Percentiles rank a stretch among this genome's conserved stretches.
These are phyloP conservation scores for Paedocypris sp. DNA, from an alignment of 2,113 vertebrate genomes.

Conservation along the genomic window DNA sequence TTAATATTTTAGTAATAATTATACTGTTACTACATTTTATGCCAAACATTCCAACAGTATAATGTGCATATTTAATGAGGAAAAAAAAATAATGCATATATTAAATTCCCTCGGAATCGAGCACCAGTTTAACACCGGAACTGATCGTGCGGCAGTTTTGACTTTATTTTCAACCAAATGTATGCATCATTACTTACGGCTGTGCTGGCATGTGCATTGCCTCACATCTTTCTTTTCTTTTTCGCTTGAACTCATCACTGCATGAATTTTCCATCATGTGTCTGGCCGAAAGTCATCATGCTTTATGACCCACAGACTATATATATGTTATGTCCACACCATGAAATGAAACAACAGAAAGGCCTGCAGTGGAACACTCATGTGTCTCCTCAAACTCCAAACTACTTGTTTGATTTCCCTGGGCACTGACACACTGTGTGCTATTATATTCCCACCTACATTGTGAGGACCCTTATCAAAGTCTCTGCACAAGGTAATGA, in stretches of 20 bases:
- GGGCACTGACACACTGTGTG: conserved; percentile 5
- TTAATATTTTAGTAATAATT: no score
- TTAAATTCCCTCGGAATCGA: background rate
- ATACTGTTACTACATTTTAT: background rate
- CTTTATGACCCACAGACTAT: conserved; percentile 51
- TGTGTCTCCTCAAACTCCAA: background rate
- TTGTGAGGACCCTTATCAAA: background rate
- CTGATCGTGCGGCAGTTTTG: background rate
- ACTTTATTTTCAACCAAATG: conserved; percentile 10
- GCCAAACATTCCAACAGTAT: background rate
- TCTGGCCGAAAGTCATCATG: conserved; percentile 44
- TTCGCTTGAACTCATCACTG: conserved; percentile 38
- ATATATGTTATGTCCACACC: conserved; percentile 50
- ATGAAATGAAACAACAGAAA: conserved; percentile 46
- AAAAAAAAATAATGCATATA: no score
- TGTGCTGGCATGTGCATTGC: conserved; percentile 16
- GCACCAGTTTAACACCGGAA: background rate
- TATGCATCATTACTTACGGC: background rate
- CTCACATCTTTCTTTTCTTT: conserved; percentile 43
- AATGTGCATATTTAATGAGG: no score
- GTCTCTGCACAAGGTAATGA: no score
- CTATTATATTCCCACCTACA: conserved; percentile 2
- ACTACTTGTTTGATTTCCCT: conserved; percentile 6
- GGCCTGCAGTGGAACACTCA: conserved; percentile 33
- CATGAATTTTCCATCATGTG: conserved; percentile 44